Conservation (phyloP, 2,797 vertebrate genomes). For the Tenualosa ilisha region DNA sequence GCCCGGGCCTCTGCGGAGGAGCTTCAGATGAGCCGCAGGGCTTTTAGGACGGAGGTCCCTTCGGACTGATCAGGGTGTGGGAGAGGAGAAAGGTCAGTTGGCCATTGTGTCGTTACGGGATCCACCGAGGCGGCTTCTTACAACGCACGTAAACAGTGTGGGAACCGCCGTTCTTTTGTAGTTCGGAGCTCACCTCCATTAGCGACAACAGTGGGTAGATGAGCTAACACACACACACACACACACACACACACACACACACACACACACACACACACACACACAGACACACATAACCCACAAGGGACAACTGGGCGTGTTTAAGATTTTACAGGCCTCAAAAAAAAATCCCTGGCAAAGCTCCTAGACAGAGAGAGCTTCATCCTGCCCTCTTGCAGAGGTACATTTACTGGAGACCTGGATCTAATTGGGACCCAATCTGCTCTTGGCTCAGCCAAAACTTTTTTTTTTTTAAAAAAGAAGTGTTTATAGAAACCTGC, state of each 20-base stretch:
- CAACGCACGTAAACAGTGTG: background rate
- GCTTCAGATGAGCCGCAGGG: background rate
- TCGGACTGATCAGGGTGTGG: constrained; percentile 19
- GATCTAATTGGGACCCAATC: constrained; percentile 4
- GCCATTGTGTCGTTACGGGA: constrained; percentile 28
- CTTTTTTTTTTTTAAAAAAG: background rate
- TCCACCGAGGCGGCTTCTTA: background rate
- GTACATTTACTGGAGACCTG: background rate
- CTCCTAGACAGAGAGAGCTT: background rate
- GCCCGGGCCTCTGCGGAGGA: background rate
- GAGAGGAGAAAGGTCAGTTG: constrained; percentile 44
- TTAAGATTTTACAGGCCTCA: background rate
- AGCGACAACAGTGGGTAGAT: background rate
- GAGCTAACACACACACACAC: background rate
- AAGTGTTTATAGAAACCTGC: background rate
- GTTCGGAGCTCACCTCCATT: background rate
- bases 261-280: background rate
- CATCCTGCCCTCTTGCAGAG: constrained; percentile 5
- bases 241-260: background rate
- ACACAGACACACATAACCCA: constrained; percentile 19
- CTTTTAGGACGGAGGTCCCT: constrained; percentile 21
- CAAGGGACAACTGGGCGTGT: constrained; percentile 10
- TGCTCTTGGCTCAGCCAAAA: background rate
- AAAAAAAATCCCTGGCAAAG: background rate
- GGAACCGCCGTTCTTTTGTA: background rate